Conservation (phyloP, 2,888 invertebrate species). For the Drosophila koepferae region DNA sequence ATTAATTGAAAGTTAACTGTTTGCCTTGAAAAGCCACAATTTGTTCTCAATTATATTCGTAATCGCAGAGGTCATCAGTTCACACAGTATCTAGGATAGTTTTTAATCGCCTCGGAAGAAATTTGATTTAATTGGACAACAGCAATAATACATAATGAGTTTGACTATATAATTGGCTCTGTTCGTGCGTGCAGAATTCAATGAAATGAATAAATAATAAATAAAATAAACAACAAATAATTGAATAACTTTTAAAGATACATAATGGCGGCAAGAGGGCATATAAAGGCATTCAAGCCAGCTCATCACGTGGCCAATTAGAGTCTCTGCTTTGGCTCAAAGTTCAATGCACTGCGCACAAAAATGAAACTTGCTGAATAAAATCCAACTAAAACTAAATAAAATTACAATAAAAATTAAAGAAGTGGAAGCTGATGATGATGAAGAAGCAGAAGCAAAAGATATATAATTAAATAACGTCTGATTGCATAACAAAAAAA, state of each 20-base stretch:
- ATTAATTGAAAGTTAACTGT: background rate
- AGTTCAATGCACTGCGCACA: constrained; percentile 36
- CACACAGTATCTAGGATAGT: background rate
- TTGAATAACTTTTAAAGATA: constrained; percentile 6
- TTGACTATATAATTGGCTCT: background rate
- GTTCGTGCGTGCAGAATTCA: background rate
- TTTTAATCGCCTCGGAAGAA: background rate
- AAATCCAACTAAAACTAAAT: constrained; percentile 1
- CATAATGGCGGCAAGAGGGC: background rate
- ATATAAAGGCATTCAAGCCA: constrained; percentile 10
- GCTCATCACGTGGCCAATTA: constrained; percentile 12
- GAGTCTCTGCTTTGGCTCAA: background rate
- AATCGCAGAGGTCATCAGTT: background rate
- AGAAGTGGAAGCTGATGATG: background rate
- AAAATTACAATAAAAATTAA: constrained; percentile 1
- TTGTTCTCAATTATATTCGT: no score
- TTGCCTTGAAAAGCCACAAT: background rate
- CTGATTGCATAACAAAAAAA: constrained; percentile 12
- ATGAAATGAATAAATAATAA: background rate
- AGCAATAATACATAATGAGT: background rate
- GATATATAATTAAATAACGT: constrained; percentile 5
- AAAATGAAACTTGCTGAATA: constrained; percentile 14
- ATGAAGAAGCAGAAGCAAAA: background rate
- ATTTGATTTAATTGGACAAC: background rate
- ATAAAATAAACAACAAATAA: background rate